Evolutionary conservation across 2,113 vertebrate species (phyloP).

Genomic region (Raja brachyura): DNA sequence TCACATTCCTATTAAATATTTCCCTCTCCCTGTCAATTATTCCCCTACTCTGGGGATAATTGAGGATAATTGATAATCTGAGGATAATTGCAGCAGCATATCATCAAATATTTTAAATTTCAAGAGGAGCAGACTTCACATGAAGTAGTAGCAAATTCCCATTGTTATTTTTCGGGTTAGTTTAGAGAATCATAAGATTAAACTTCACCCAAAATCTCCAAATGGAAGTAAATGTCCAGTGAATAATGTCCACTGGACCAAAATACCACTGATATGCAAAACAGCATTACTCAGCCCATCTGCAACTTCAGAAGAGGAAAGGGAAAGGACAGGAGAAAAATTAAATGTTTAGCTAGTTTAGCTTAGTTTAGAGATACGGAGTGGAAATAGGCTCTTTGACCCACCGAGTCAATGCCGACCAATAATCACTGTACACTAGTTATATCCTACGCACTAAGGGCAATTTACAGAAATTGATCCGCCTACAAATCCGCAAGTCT

Average conservation of each 20-base stretch:
- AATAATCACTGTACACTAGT: no score
- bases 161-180: background rate
- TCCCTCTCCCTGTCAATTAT: no score
- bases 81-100: background rate
- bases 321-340: background rate
- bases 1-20: no score
- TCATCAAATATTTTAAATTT: background rate
- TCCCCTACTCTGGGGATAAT: no score
- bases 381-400: no score
- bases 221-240: background rate
- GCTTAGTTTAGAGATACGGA: no score
- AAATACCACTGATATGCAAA: background rate
- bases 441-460: no score
- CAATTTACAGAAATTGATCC: no score
- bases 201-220: background rate
- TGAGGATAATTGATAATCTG: no score
- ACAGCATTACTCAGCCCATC: background rate
- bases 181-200: background rate
- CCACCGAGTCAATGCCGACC: no score
- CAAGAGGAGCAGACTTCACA: background rate
- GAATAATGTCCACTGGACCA: background rate
- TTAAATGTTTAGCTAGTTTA: background rate
- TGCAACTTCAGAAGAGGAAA: background rate
- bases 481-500: no score
- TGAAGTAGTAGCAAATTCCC: background rate